Base-by-base conservation (phyloP, 2,797 vertebrate species). In the Hippoglossus hippoglossus region DNA sequence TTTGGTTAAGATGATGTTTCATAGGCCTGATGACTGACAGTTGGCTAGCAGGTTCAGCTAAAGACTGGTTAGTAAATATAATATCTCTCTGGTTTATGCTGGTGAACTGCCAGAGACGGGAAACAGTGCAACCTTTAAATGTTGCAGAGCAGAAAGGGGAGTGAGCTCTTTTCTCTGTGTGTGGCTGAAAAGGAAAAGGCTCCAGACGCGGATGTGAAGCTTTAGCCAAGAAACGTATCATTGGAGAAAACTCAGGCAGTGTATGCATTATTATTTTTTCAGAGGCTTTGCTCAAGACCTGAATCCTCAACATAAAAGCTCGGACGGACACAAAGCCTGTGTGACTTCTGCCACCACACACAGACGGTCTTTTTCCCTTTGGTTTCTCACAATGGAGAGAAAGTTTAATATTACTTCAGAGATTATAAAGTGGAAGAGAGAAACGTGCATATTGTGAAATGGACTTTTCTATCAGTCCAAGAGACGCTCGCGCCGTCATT, bases 401-500 rank as follows among this genome's bases (percentile, higher is more conserved):
- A 85, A 83, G 84, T 87, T 82, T 62, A 85, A 85, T 77, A 80
- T 87, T 82, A 80, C 73, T 75, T 77, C 75, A 75, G 68, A 73
- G 74, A 81, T 80, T 79, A 70, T 64, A 73, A 70, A 81, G 36
- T 22, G 31, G 36, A 74, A 65, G 75, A 46, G 41, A 82, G 67
- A 84, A 86, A 87, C 64, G 52, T 59, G 59, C 56, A 73, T 66
- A 74, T 78, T 85, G 70, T 75, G 79, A 90, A 87, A 86, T 63
- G 58, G 64, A 60, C 60, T 59, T 70, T 58, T 60, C 67, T 53
- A 90, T 89, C 86, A 84, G 73, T 91, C 88, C 85, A 75, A 87
- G 52, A 84, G 81, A 84, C 81, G 80, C 28, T 5, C 55, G 60
- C n/a, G 15, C 69, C 49, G 50, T 85, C 79, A 78, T 87, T 85